phyloP scores from a whole-genome alignment of 2,113 vertebrate species.

The Vulpes lagopus region DNA sequence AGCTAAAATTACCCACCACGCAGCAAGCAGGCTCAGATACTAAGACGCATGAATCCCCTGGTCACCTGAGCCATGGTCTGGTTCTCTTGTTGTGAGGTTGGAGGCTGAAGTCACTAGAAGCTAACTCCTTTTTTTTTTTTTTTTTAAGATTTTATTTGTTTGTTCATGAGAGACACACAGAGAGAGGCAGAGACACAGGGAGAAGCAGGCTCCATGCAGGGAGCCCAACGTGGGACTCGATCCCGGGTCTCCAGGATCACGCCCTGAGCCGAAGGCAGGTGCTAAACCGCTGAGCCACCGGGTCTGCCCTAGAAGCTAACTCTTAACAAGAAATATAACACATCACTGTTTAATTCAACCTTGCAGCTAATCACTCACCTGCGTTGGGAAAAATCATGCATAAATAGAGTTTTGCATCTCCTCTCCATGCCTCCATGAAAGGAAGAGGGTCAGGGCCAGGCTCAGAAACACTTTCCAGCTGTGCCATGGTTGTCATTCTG shows the following conservation, averaged over 20 bases:
- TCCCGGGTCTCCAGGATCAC: too few relatives aligned
- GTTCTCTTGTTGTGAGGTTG: not conserved
- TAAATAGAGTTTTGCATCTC: not conserved
- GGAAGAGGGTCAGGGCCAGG: not conserved
- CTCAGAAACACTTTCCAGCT: not conserved
- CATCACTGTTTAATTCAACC: not conserved
- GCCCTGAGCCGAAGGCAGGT: too few relatives aligned
- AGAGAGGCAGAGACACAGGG: too few relatives aligned
- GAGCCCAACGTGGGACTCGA: too few relatives aligned
- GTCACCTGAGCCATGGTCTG: not conserved
- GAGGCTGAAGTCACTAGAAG: not conserved
- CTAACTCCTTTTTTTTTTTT: not conserved
- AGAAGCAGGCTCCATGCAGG: too few relatives aligned
- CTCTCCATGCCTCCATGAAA: not conserved
- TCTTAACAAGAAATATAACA: slow-evolving; percentile 8
- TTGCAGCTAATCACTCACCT: not conserved
- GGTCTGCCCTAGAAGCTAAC: too few relatives aligned
- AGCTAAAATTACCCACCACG: not conserved
- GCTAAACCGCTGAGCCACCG: too few relatives aligned
- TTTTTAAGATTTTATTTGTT: too few relatives aligned
- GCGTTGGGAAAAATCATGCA: not conserved
- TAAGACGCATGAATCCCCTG: not conserved
- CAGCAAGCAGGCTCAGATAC: not conserved
- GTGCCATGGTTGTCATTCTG: not conserved
- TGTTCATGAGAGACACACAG: too few relatives aligned